Evolutionary conservation across 2,797 vertebrate genomes (phyloP), one percentile per base, ranked within the genome.

Genomic region (Sardinella longiceps): DNA sequence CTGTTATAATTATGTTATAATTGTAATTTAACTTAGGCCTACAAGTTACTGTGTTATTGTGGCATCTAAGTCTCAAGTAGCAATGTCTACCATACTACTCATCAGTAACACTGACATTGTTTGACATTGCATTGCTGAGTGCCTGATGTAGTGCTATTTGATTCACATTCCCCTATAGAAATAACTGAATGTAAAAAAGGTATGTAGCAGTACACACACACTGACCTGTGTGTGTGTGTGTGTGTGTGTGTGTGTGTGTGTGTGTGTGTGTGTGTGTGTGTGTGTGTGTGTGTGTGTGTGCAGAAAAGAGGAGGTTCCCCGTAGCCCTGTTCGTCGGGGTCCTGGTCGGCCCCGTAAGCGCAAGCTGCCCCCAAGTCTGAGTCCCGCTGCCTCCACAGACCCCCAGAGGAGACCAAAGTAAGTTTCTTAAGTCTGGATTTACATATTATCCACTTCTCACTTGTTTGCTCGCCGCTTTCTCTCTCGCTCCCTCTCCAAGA

Each of bases 261-360:
- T 66, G 60, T 66, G n/a, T 30, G 60, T 66, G 60, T 66, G 60
- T 11, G 28, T 66, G 60, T 66, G 60, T 30, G 25, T 66, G 25
- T 28, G 60, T 30, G 60, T 66, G 60, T 66, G 1, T 66, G n/a
- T 80, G 77, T 86, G 84, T 90, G 88, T 89, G 83, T 80, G 30
- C 93, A 99, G 98, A 93, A 97, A 97, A 88, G 98, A 99, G 0
- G 98, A 99, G 93, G 97, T 95, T 87, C 97, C 97, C 0, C 95
- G 97, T 60, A 99, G 98, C 91, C 98, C 98, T 0, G 97, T 97
- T 0, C 94, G 98, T 7, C 94, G 98, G 0, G 98, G 98, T 3
- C 98, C 98, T 0, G 98, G 98, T 2, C 94, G 98, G 87, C 98
- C 98, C 0, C 94, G 98, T 92, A 99, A 99, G 88, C 94, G 97